Percentiles rank a stretch among this genome's conserved stretches.
These are phyloP conservation scores for Phocides pigmalion DNA, from an alignment of 1,140 invertebrate species.

Conservation along the genomic window DNA sequence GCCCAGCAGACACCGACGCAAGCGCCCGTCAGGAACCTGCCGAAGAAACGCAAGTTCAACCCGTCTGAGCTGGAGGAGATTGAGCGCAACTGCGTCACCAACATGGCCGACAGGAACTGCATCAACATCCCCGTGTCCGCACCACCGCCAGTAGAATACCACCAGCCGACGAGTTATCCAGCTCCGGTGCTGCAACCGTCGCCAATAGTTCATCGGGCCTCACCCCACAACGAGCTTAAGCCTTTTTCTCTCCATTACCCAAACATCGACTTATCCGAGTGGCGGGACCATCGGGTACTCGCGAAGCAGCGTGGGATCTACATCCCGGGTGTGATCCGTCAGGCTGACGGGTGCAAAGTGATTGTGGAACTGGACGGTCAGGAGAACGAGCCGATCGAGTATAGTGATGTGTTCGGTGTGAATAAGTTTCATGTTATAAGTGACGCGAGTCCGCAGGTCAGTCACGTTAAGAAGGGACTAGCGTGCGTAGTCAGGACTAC, in stretches of 20 bases:
- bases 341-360: conserved; percentile 86
- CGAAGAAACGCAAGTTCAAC: conserved; percentile 95
- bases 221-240: conserved; percentile 59
- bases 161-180: conserved; percentile 54
- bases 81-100: conserved; percentile 65
- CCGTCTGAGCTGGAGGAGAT: conserved; percentile 91
- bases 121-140: conserved; percentile 63
- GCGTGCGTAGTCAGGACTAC: conserved; percentile 85
- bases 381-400: conserved; percentile 85
- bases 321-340: conserved; percentile 91
- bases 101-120: conserved; percentile 42
- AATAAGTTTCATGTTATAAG: conserved; percentile 95
- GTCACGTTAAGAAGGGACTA: conserved; percentile 85
- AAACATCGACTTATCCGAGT: conserved; percentile 93
- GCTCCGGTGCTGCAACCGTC: conserved; percentile 60
- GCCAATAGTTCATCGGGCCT: conserved; percentile 61
- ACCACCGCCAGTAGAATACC: conserved; percentile 56
- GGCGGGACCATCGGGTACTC: conserved; percentile 94
- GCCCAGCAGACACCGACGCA: conserved; percentile 69
- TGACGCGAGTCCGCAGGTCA: conserved; percentile 94
- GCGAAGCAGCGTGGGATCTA: conserved; percentile 93
- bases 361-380: conserved; percentile 89
- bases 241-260: conserved; percentile 64
- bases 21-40: conserved; percentile 87
- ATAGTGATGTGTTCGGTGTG: conserved; percentile 89